Evolutionary conservation across 1,140 invertebrate species (phyloP).

Genomic region (Polypedilum vanderplanki): DNA sequence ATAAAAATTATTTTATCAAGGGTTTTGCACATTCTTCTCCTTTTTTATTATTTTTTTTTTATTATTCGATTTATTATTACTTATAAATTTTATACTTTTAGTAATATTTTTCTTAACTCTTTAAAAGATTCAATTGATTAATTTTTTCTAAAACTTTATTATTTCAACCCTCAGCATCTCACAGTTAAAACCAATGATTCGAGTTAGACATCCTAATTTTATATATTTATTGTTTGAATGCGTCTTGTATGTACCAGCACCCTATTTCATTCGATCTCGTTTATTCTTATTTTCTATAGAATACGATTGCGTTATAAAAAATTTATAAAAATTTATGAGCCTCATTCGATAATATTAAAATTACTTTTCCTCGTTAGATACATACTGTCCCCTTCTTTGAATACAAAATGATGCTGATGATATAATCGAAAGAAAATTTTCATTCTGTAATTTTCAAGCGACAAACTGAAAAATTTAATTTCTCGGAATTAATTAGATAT

Average conservation of each 20-base stretch:
- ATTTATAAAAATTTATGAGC: not conserved
- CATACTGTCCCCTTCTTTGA: not conserved
- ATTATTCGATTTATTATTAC: too few relatives aligned
- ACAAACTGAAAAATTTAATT: not conserved
- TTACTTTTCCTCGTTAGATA: not conserved
- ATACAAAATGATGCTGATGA: not conserved
- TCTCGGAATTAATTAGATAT: not conserved
- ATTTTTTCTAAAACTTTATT: too few relatives aligned
- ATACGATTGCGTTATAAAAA: too few relatives aligned
- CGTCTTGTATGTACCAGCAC: too few relatives aligned
- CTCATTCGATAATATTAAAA: constrained; percentile 2
- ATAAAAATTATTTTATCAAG: not conserved
- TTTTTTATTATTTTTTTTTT: too few relatives aligned
- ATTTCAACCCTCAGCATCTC: too few relatives aligned
- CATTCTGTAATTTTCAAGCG: not conserved
- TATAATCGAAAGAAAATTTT: not conserved
- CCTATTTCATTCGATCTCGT: not conserved
- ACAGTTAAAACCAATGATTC: too few relatives aligned
- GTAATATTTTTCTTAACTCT: too few relatives aligned
- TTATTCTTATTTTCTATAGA: not conserved
- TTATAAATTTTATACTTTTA: too few relatives aligned
- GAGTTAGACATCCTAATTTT: too few relatives aligned
- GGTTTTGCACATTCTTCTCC: not conserved
- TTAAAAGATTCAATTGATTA: too few relatives aligned
- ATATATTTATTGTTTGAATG: too few relatives aligned